Percentiles rank a stretch among this genome's conserved stretches.
Evolutionary conservation across 1,140 invertebrate genomes (phyloP).

Genomic region (Drosophila pseudoananassae): DNA sequence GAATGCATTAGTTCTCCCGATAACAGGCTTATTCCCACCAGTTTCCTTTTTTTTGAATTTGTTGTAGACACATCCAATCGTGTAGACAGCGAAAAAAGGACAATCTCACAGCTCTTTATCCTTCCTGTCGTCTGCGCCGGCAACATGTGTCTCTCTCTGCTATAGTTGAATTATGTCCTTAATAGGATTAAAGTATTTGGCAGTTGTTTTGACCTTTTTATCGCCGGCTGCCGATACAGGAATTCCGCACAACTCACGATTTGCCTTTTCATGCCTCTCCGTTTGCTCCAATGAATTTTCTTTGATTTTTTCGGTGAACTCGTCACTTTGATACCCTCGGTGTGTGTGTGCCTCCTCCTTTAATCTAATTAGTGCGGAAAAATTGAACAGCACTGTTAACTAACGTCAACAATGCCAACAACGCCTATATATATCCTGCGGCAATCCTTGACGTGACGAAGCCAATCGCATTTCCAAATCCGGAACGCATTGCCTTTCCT

Average conservation of each 20-base stretch:
- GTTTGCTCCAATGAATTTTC: slow-evolving; percentile 19
- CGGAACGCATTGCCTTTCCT: slow-evolving; percentile 40
- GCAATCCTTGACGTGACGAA: slow-evolving; percentile 53
- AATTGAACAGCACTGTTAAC: slow-evolving; percentile 74
- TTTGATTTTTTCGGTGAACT: slow-evolving; percentile 27
- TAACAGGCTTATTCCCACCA: slow-evolving; percentile 24
- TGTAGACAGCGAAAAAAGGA: slow-evolving; percentile 64
- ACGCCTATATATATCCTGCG: slow-evolving; percentile 32
- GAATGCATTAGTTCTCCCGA: slow-evolving; percentile 1
- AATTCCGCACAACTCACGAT: slow-evolving; percentile 59
- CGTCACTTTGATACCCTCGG: slow-evolving; percentile 34
- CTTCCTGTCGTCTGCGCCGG: slow-evolving; percentile 73
- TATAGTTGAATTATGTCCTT: slow-evolving; percentile 79
- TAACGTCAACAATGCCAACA: slow-evolving; percentile 58
- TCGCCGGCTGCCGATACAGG: slow-evolving; percentile 61
- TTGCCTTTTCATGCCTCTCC: slow-evolving; percentile 23
- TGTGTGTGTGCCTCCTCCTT: slow-evolving; percentile 57
- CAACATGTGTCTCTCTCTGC: slow-evolving; percentile 72
- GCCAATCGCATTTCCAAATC: slow-evolving; percentile 53
- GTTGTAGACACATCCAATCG: slow-evolving; percentile 13
- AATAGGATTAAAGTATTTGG: slow-evolving; percentile 81
- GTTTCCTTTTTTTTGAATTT: slow-evolving; percentile 19
- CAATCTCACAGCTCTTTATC: slow-evolving; percentile 73
- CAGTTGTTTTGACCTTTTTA: slow-evolving; percentile 77
- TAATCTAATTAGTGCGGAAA: slow-evolving; percentile 80